These are phyloP conservation scores for Danio rerio DNA, from an alignment of 2,113 vertebrate species.

Conservation along the genomic window GRCz12tu NC_133188.1:32272501-32273000, in stretches of 20 bases:
- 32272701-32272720: not conserved
- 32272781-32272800: constrained; percentile 10
- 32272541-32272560: no score
- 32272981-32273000: constrained; percentile 67
- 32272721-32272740: not conserved
- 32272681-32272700: no score
- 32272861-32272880: constrained; percentile 69
- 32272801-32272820: not conserved
- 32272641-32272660: no score
- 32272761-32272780: not conserved
- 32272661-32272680: no score
- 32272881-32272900: constrained; percentile 62
- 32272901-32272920: constrained; percentile 61
- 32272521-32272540: no score
- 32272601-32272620: no score
- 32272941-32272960: constrained; percentile 65
- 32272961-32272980: constrained; percentile 72
- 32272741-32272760: not conserved
- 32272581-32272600: no score
- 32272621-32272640: no score
- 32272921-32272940: constrained; percentile 68
- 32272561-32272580: no score
- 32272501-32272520: no score
- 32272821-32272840: constrained; percentile 22
- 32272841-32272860: constrained; percentile 56